Evolutionary conservation across 2,888 invertebrate genomes (phyloP).

Genomic region (Clanis bilineata): DNA sequence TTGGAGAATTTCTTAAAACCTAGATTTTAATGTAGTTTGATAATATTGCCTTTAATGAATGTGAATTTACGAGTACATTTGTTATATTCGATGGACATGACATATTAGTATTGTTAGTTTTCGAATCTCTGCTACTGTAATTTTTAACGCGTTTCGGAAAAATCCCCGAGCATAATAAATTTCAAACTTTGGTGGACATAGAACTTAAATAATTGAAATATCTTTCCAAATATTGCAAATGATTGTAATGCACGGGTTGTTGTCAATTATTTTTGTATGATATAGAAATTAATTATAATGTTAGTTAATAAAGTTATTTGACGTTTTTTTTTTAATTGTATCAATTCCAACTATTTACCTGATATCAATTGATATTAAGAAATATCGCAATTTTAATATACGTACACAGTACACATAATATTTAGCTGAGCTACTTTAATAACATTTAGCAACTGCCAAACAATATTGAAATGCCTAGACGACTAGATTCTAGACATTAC

Average conservation of each 20-base stretch:
- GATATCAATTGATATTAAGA: constrained; percentile 32
- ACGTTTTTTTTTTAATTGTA: constrained; percentile 39
- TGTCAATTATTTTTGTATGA: constrained; percentile 53
- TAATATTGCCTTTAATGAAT: not conserved
- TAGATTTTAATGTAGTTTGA: constrained; percentile 8
- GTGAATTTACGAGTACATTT: constrained; percentile 1
- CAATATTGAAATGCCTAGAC: too few species aligned
- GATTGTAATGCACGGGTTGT: constrained; percentile 38
- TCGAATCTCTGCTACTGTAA: not conserved
- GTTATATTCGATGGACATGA: not conserved
- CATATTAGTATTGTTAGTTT: not conserved
- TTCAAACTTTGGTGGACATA: not conserved
- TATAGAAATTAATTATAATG: constrained; percentile 43
- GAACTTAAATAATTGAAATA: not conserved
- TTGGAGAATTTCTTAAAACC: constrained; percentile 23
- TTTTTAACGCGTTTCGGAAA: not conserved
- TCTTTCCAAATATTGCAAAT: constrained; percentile 5
- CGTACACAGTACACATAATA: too few species aligned
- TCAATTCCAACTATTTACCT: too few species aligned
- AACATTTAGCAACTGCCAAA: too few species aligned
- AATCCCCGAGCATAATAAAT: not conserved
- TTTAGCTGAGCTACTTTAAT: too few species aligned
- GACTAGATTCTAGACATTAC: not conserved
- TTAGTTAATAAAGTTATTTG: constrained; percentile 61
- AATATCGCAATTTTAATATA: not conserved